A percentile compares a stretch with the other conserved stretches of the same genome.
phyloP scores from a whole-genome alignment of 2,113 vertebrate species.

The Dryoscopus gambensis region DNA sequence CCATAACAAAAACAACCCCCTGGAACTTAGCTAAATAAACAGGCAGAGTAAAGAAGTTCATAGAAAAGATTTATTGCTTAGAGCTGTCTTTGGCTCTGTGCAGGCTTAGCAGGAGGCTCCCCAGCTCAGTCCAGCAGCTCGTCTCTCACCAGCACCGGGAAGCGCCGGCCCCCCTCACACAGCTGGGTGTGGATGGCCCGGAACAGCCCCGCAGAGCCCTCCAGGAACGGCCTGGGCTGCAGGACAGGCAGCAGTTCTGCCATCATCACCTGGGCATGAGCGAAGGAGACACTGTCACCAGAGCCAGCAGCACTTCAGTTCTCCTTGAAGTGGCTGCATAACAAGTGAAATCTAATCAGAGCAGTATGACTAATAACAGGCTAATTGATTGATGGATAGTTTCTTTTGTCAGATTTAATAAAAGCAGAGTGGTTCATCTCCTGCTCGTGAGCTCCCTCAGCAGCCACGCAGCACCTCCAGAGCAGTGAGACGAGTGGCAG shows the following conservation, averaged over 20 bases:
- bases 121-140: constrained; percentile 67
- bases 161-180: constrained; percentile 78
- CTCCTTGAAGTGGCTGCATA: neutral
- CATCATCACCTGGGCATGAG: constrained; percentile 75
- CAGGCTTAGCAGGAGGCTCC: neutral
- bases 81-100: neutral
- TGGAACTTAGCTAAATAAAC: neutral
- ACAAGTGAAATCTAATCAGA: neutral
- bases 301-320: neutral
- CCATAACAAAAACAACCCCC: neutral
- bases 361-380: neutral
- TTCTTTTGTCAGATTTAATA: neutral
- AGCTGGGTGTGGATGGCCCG: constrained; percentile 82
- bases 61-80: constrained; percentile 27
- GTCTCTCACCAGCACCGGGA: constrained; percentile 82
- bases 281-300: neutral
- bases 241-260: constrained; percentile 75
- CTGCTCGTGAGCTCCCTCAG: neutral
- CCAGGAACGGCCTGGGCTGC: neutral
- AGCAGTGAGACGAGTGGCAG: rapidly evolving
- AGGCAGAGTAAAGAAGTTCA: neutral
- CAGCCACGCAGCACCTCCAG: neutral
- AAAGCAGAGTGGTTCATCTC: neutral
- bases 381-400: neutral
- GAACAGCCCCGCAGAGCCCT: constrained; percentile 39